A percentile compares a stretch with the other conserved stretches of the same genome.
These are phyloP conservation scores for Antheraea pernyi DNA, from an alignment of 1,140 invertebrate genomes.

Conservation along the genomic window DNA sequence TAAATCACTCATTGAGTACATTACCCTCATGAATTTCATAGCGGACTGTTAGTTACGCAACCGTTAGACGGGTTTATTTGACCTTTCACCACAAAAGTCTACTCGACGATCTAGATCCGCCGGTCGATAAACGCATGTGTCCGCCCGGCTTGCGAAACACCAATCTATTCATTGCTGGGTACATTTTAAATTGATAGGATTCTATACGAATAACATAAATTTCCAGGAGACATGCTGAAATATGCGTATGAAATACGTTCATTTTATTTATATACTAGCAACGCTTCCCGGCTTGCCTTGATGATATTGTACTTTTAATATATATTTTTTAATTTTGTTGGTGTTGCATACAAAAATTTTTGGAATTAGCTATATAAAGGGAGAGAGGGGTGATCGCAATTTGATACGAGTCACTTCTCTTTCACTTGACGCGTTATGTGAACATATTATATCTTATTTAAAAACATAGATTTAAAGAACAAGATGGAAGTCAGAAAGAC, in stretches of 20 bases:
- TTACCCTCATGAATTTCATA: conserved; percentile 42
- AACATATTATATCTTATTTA: too few species aligned
- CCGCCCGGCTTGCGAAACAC: conserved; percentile 31
- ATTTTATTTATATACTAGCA: too few species aligned
- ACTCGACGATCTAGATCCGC: conserved; percentile 55
- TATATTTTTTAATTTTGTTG: too few species aligned
- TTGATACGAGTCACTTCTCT: too few species aligned
- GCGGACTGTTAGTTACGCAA: conserved; percentile 33
- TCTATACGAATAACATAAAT: neutral
- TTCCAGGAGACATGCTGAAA: neutral
- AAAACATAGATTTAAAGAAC: too few species aligned
- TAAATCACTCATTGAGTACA: conserved; percentile 16
- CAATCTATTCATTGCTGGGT: neutral
- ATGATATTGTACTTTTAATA: too few species aligned
- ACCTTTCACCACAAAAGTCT: conserved; percentile 71
- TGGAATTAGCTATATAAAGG: too few species aligned
- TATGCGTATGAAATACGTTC: neutral
- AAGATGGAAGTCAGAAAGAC: too few species aligned
- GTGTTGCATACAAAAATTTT: too few species aligned
- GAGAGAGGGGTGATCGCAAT: too few species aligned
- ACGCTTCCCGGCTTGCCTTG: too few species aligned
- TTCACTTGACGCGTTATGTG: too few species aligned
- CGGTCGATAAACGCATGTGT: conserved; percentile 51
- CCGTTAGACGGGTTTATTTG: conserved; percentile 45
- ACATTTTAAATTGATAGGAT: neutral